A percentile compares a stretch with the other conserved stretches of the same genome.
Evolutionary conservation across 2,888 invertebrate genomes (phyloP).

Genomic region (Acronicta leporina): DNA sequence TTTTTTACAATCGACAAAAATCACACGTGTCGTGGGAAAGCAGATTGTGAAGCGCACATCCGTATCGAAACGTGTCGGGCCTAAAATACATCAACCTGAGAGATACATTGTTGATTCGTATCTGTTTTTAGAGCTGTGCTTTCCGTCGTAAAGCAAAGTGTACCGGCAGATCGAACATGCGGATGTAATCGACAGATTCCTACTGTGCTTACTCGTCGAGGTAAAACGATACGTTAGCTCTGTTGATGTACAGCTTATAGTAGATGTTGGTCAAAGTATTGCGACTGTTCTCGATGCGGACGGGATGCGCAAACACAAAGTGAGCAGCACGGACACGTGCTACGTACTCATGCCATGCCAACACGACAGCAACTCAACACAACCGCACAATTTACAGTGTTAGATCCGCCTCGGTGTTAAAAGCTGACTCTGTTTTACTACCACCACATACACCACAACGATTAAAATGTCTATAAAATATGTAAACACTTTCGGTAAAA

Average conservation of each 20-base stretch:
- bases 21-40: conserved; percentile 47
- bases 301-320: conserved; percentile 41
- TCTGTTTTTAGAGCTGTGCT: conserved; percentile 50
- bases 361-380: conserved; percentile 63
- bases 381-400: conserved; percentile 43
- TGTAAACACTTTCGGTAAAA: conserved; percentile 9
- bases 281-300: conserved; percentile 46
- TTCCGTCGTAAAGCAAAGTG: conserved; percentile 33
- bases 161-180: conserved; percentile 47
- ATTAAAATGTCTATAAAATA: conserved; percentile 26
- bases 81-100: conserved; percentile 36
- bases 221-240: conserved; percentile 29
- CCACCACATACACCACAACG: conserved; percentile 45
- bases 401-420: conserved; percentile 44
- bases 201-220: conserved; percentile 38
- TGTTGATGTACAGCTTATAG: conserved; percentile 31
- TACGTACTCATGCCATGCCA: conserved; percentile 54
- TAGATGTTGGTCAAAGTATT: conserved; percentile 39
- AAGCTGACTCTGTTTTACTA: conserved; percentile 35
- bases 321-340: conserved; percentile 44
- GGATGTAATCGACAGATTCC: conserved; percentile 53
- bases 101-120: conserved; percentile 33
- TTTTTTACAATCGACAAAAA: conserved; percentile 67
- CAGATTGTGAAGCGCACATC: conserved; percentile 42
- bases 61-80: conserved; percentile 18